Evolutionary conservation across 2,113 vertebrate genomes (phyloP), one percentile per base, ranked within the genome.

Genomic region (Xiphophorus couchianus): DNA sequence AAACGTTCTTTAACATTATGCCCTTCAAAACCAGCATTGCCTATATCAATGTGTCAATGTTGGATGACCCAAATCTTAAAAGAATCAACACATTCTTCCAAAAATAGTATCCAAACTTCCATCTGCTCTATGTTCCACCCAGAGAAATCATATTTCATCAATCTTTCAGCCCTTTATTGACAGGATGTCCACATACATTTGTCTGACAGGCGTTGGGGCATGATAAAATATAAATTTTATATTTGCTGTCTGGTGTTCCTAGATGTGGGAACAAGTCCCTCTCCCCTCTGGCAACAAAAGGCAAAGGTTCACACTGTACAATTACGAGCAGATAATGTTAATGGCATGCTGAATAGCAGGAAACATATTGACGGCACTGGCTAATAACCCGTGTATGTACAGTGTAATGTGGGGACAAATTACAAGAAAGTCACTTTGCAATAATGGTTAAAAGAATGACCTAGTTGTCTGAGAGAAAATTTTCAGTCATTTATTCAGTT

Each of bases 81-180:
- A 86, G 81, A 89, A 89, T 90, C 84, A 62, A 5, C 62, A 78
- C 85, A 88, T 88, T 78, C 73, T 79, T 87, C 84, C 82, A 76
- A 90, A 94, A 93, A 94, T 90, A 93, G 87, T 83, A 89, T 92
- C 77, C 90, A 85, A 92, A 76, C 76, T 83, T 86, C 88, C 84
- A 87, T 83, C 85, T 89, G 86, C 80, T 91, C 88, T 80, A 73
- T 88, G 87, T 84, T 89, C 82, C 74, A 91, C 89, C 88, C 71
- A 37, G 80, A 85, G 90, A 91, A 89, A 92, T 92, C 83, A 92
- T 83, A 91, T 84, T 89, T 87, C 82, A 94, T 94, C 93, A 93
- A 90, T 94, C 91, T 92, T 92, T 91, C 90, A 92, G 67, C 82
- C 82, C 86, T 80, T 80, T 94, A 94, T 94, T 95, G 94, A 94